A percentile compares a stretch with the other conserved stretches of the same genome.
phyloP scores from a whole-genome alignment of 2,113 vertebrate genomes.

The Entomyzon cyanotis region DNA sequence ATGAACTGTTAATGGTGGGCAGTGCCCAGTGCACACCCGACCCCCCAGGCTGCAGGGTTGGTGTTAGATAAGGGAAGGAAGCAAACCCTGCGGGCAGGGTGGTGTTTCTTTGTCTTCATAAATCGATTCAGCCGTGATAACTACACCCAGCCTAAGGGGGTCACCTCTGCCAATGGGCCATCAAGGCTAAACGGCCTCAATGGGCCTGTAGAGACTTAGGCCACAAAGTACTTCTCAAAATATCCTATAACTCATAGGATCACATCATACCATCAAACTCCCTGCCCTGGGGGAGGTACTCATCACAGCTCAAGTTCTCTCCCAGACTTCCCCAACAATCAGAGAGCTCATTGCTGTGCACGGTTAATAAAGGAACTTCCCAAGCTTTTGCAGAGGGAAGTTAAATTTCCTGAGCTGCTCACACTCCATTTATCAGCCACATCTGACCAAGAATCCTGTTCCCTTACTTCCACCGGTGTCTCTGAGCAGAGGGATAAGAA shows the following conservation, averaged over 20 bases:
- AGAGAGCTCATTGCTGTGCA: background rate
- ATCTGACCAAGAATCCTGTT: background rate
- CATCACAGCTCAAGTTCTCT: background rate
- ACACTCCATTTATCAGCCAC: background rate
- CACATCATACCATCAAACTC: background rate
- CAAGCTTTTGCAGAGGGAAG: background rate
- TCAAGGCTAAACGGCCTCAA: background rate
- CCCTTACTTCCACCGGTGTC: background rate
- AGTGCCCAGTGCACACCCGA: background rate
- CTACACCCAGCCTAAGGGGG: background rate
- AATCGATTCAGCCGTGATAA: background rate
- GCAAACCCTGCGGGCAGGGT: background rate
- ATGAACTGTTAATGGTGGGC: background rate
- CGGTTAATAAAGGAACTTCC: background rate
- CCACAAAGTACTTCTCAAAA: background rate
- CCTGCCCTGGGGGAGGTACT: background rate
- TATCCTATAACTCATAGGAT: background rate
- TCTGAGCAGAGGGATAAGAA: background rate
- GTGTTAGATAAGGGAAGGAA: background rate
- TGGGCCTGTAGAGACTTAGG: background rate
- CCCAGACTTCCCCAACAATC: fast-evolving
- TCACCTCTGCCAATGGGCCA: background rate
- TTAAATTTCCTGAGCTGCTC: background rate
- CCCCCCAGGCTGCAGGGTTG: background rate
- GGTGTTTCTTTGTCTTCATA: background rate